Base-by-base conservation (phyloP, 2,113 vertebrate genomes). In the Calyptommatus sinebrachiatus region DNA sequence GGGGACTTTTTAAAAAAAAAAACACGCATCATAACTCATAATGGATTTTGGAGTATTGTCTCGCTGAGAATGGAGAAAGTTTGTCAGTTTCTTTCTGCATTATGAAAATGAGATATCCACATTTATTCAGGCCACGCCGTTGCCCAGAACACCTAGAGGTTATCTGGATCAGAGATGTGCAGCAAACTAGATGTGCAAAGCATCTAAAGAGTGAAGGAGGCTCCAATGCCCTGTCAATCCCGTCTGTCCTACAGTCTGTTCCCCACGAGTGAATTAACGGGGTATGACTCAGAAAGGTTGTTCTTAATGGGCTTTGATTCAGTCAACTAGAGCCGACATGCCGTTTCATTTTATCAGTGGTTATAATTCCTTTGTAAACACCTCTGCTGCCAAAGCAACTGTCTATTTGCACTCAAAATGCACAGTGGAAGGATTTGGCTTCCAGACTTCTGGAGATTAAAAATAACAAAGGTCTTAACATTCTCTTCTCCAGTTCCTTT, bases 381-480 rank as follows among this genome's bases (percentile, higher is more conserved):
- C 78, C 71, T 57, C 6, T n/a, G 11, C 87, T 88, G 89, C 90
- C 88, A 90, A 46, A 26, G 57, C 89, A 62, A 26, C 85, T 89
- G 85, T 67, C 83, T 79, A 29, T 68, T 91, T 86, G 45, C 86
- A 85, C 90, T 87, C 83, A 83, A 86, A 86, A 82, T 85, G 86
- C 72, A 77, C 29, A 76, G 81, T 80, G 78, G 81, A 75, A 83
- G 84, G 89, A 77, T 90, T 89, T 86, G 87, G 85, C 78, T 48
- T 85, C 85, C 88, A 78, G 10, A 1, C 2, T 67, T 84, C 75
- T 11, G 71, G 75, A 89, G 86, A 89, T 84, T 50, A 50, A 50
- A 89, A 91, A 87, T 81, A 73, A 80, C 70, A 73, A 0, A 16
- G 50, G 63, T 74, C 88, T 83, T 22, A 0, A 48, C 87, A 85